Conservation (phyloP, 2,888 invertebrate species). For the Liodrosophila aerea region DNA sequence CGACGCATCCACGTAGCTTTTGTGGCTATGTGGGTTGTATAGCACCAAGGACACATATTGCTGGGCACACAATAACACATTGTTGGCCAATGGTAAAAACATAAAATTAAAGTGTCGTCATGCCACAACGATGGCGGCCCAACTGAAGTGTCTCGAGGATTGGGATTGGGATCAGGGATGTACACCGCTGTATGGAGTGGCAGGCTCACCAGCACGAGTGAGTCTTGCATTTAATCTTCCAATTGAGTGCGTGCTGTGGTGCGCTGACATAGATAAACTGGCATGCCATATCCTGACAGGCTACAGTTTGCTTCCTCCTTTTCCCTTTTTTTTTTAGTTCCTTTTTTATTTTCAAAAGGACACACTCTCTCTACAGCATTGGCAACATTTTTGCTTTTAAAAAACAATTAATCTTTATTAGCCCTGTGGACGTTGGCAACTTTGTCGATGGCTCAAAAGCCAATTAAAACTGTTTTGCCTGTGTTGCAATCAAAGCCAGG, state of each 20-base stretch:
- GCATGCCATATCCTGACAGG: conserved; percentile 48
- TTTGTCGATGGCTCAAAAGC: conserved; percentile 71
- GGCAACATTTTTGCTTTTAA: conserved; percentile 71
- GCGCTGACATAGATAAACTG: conserved; percentile 74
- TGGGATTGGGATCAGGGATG: not conserved
- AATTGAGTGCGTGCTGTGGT: conserved; percentile 70
- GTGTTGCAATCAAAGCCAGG: conserved; percentile 59
- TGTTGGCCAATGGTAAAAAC: conserved; percentile 59
- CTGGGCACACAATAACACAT: conserved; percentile 65
- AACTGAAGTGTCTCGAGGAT: conserved; percentile 43
- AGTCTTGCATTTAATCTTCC: conserved; percentile 72
- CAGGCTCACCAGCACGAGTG: conserved; percentile 4
- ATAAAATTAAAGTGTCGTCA: conserved; percentile 62
- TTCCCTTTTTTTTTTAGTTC: not conserved
- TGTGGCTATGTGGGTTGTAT: conserved; percentile 35
- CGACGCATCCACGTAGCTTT: conserved; percentile 5
- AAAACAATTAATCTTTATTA: conserved; percentile 78
- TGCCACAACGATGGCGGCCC: conserved; percentile 35
- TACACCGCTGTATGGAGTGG: not conserved
- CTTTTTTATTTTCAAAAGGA: not conserved
- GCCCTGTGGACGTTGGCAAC: conserved; percentile 37
- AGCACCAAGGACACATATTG: conserved; percentile 54
- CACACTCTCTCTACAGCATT: conserved; percentile 26
- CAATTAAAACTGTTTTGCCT: conserved; percentile 72
- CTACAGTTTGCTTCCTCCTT: conserved; percentile 28